A percentile compares a stretch with the other conserved stretches of the same genome.
phyloP scores from a whole-genome alignment of 2,797 vertebrate genomes.

The Australoheros facetus region DNA sequence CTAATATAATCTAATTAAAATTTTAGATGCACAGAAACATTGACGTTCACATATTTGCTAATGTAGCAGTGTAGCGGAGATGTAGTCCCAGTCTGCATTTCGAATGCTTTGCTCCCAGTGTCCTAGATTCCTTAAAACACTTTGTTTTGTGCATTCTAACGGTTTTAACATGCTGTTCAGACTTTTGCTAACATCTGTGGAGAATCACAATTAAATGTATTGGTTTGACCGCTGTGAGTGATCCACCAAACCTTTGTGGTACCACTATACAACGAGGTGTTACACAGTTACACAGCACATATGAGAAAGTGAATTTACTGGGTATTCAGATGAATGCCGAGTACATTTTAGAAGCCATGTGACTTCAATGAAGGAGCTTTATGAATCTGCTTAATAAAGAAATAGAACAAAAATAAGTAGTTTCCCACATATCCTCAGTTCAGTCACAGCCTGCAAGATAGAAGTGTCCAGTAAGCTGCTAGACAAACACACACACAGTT shows the following conservation, averaged over 20 bases:
- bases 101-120: rapidly evolving
- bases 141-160: neutral
- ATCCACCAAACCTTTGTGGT: neutral
- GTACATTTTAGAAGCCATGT: no score
- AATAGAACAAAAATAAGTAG: neutral
- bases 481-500: neutral
- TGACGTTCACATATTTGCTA: no score
- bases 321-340: no score
- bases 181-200: neutral
- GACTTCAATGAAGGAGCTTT: neutral
- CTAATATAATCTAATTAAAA: neutral
- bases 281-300: neutral
- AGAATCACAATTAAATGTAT: neutral
- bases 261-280: neutral
- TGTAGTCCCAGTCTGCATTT: neutral
- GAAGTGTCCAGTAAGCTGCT: neutral
- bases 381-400: neutral
- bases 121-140: neutral
- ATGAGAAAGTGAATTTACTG: neutral
- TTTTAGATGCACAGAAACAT: neutral
- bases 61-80: no score
- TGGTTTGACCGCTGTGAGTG: neutral
- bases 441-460: neutral
- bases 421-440: neutral
- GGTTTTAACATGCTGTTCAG: neutral